Evolutionary conservation across 2,888 invertebrate genomes (phyloP).

Genomic region (Macrophya annulata): DNA sequence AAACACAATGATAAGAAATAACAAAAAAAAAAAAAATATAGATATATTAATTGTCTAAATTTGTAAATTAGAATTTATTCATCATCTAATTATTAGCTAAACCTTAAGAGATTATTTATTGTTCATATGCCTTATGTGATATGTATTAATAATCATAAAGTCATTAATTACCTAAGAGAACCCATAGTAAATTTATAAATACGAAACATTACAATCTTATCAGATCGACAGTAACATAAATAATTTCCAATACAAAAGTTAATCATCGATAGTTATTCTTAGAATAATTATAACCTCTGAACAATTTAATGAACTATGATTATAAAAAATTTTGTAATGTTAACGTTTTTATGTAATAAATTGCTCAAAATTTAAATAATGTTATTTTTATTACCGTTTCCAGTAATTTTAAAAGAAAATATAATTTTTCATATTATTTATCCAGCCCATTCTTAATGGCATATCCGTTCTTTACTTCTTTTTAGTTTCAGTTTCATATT

Average conservation of each 20-base stretch:
- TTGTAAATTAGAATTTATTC: not conserved
- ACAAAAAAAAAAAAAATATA: too few relatives aligned
- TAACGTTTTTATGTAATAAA: conserved; percentile 33
- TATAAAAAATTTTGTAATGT: conserved; percentile 35
- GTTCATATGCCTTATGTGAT: not conserved
- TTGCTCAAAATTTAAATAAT: not conserved
- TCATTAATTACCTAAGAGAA: not conserved
- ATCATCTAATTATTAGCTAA: not conserved
- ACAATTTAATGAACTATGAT: not conserved
- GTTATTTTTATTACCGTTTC: not conserved
- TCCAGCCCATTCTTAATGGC: not conserved
- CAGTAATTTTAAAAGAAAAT: not conserved
- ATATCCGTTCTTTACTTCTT: not conserved
- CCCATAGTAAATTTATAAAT: not conserved
- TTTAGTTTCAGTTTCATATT: not conserved
- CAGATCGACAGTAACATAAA: not conserved
- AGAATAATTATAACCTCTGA: not conserved
- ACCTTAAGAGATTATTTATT: not conserved
- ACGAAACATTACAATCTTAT: not conserved
- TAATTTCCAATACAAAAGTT: not conserved
- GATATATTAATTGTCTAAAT: too few relatives aligned
- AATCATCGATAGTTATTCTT: not conserved
- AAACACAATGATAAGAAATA: too few relatives aligned
- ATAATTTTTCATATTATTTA: not conserved
- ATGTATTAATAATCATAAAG: not conserved